Conservation (phyloP, 2,888 invertebrate species). For the Apodemia mormo region DNA sequence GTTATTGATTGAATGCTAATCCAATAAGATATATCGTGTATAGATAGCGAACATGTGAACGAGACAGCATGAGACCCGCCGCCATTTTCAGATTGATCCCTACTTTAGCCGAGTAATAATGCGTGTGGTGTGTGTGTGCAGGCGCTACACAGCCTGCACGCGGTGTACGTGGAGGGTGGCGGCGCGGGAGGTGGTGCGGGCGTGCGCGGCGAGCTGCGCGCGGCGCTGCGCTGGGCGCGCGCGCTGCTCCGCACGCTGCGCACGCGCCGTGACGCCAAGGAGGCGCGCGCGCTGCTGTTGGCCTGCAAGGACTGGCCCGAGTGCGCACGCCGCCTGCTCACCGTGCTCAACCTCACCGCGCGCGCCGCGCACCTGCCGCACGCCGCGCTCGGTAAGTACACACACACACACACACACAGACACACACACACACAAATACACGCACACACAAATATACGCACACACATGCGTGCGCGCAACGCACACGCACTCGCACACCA, state of each 20-base stretch:
- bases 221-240: slow-evolving; percentile 89
- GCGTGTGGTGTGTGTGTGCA: slow-evolving; percentile 52
- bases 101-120: too few relatives aligned
- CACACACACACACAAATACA: slow-evolving; percentile 6
- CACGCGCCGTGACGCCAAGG: slow-evolving; percentile 84
- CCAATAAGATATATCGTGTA: too few relatives aligned
- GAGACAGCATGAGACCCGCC: too few relatives aligned
- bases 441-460: neutral
- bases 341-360: slow-evolving; percentile 93
- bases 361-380: slow-evolving; percentile 89
- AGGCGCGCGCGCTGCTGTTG: slow-evolving; percentile 84
- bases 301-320: slow-evolving; percentile 94
- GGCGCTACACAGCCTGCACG: slow-evolving; percentile 94
- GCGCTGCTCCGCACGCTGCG: slow-evolving; percentile 87
- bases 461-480: too few relatives aligned
- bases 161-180: slow-evolving; percentile 94
- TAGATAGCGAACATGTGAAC: too few relatives aligned
- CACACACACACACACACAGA: neutral
- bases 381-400: slow-evolving; percentile 85
- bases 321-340: slow-evolving; percentile 91
- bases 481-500: too few relatives aligned
- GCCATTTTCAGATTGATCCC: too few relatives aligned
- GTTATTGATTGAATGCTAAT: too few relatives aligned
- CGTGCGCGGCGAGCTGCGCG: slow-evolving; percentile 94
- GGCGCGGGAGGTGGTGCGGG: slow-evolving; percentile 90